Base-by-base conservation (phyloP, 2,888 invertebrate species). In the Chaitophorus viminalis region DNA sequence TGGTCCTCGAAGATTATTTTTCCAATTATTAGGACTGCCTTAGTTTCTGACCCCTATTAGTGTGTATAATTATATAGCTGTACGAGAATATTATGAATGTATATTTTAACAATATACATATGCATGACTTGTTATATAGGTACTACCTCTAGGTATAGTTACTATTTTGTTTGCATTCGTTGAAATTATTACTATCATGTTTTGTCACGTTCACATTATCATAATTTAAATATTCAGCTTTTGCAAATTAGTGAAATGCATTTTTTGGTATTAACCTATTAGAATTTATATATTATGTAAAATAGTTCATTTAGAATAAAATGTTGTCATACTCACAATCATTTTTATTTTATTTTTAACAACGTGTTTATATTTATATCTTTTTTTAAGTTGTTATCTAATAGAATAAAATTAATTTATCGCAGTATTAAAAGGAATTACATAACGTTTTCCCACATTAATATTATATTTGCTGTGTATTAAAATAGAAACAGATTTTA, bases 381-480 rank as follows among this genome's bases (percentile, higher is more conserved):
- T 25, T 39, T 17, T 39, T 75, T 39, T 36, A 31, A 5, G 3
- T 17, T 21, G 31, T n/a, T 21, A 68, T 68, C 68, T n/a, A 65
- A 65, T 65, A 74, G 1, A 74, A 74, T 70, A 74, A 36, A 36
- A 29, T 29, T 70, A 39, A 74, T 33, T 1, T 8, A n/a, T 65
- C 65, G 5, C n/a, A 0, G 39, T 76, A 33, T 77, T 85, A 11
- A 31, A 68, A 77, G 77, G 25, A 46, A 65, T 84, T 76, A 29
- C n/a, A 5, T 29, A 33, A 39, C n/a, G n/a, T 87, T 36, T 87
- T 87, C 79, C 79, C 74, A 87, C 87, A 81, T 60, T 29, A 87
- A 65, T 87, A 74, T 39, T 65, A 33, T 74, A 36, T 75, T 18
- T 5, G 46, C n/a, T 3, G 14, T 31, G 9, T 33, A 74, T 81